These are phyloP conservation scores for Phylloscopus whistleri DNA, from an alignment of 2,113 vertebrate species.

Conservation along the genomic window DNA sequence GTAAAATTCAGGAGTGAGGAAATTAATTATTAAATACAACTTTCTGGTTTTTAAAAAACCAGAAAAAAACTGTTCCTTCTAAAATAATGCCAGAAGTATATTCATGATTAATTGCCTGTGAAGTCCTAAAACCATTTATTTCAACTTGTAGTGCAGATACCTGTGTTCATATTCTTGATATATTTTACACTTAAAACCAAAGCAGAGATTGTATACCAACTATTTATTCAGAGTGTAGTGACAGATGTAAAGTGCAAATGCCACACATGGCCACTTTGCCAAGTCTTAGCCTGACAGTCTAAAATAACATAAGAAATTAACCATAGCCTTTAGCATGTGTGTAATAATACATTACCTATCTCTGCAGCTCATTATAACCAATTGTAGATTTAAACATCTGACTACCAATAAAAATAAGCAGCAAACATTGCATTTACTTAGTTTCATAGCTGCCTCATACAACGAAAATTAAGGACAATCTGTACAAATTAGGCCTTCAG, in stretches of 20 bases:
- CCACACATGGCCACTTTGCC: not conserved
- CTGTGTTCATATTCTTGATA: not conserved
- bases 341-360: not conserved
- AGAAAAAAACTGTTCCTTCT: not conserved
- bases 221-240: not conserved
- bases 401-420: slow-evolving; percentile 4
- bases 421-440: not conserved
- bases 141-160: not conserved
- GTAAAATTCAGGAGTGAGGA: not conserved
- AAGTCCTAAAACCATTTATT: not conserved
- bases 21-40: not conserved
- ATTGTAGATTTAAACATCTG: not conserved
- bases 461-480: not conserved
- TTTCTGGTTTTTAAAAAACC: not conserved
- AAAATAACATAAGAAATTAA: not conserved
- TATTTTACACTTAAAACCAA: not conserved
- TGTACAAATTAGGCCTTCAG: not conserved
- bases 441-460: not conserved
- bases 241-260: not conserved
- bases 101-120: not conserved
- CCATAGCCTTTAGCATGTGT: not conserved
- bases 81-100: not conserved
- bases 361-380: slow-evolving; percentile 7
- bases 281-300: not conserved
- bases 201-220: not conserved